Conservation (phyloP, 2,797 vertebrate genomes). For the Pseudochirops corinnae region DNA sequence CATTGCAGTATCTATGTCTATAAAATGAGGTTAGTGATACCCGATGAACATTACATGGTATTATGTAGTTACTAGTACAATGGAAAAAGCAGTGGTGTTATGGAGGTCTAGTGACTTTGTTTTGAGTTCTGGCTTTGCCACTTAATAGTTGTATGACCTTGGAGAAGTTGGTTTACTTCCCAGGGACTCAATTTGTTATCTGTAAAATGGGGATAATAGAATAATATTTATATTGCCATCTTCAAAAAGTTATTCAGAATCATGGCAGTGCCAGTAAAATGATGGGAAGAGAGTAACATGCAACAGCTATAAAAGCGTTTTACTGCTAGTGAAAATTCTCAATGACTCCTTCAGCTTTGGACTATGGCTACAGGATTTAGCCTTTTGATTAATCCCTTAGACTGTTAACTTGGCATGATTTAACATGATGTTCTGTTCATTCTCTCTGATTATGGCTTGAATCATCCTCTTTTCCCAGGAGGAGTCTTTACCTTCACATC, state of each 20-base stretch:
- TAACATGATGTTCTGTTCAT: not conserved
- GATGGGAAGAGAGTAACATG: not conserved
- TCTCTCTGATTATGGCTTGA: not conserved
- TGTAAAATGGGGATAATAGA: not conserved
- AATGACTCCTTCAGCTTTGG: not conserved
- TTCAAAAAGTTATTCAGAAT: not conserved
- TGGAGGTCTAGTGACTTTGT: not conserved
- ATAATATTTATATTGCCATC: not conserved
- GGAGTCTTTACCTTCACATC: not conserved
- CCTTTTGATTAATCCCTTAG: not conserved
- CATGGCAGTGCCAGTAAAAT: not conserved
- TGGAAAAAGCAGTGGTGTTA: not conserved
- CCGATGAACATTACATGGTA: not conserved
- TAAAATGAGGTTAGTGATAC: too few relatives aligned
- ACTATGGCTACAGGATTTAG: not conserved
- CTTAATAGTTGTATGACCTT: not conserved
- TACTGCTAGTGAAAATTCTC: not conserved
- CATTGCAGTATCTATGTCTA: not conserved
- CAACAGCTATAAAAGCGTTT: not conserved
- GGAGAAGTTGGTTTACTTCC: not conserved
- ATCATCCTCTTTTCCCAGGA: not conserved
- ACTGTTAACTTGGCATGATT: not conserved
- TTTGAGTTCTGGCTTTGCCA: not conserved
- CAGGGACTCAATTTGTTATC: not conserved
- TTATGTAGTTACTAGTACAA: not conserved